Evolutionary conservation across 2,888 invertebrate genomes (phyloP).

Genomic region (Platerodrilus igneus): DNA sequence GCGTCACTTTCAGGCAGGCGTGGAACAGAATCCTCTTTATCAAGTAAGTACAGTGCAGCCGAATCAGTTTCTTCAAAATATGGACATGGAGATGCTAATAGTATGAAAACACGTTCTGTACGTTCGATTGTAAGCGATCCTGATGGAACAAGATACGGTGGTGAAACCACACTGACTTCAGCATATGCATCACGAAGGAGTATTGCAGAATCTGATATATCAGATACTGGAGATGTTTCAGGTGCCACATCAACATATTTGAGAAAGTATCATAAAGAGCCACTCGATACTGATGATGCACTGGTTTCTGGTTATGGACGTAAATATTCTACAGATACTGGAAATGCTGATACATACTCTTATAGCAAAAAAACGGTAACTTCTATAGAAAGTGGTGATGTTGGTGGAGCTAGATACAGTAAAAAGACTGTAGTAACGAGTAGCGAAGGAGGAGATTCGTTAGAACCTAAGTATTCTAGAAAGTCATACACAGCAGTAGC

Average conservation of each 20-base stretch:
- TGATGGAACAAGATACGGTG: constrained; percentile 17
- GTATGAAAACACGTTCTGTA: no score
- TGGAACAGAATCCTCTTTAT: constrained; percentile 10
- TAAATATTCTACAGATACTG: constrained; percentile 17
- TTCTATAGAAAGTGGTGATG: constrained; percentile 20
- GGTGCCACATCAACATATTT: constrained; percentile 14
- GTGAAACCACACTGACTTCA: constrained; percentile 7
- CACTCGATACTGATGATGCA: constrained; percentile 14
- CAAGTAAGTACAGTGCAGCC: constrained; percentile 23
- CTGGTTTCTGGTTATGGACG: constrained; percentile 6
- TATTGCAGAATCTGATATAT: constrained; percentile 11
- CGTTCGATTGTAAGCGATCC: constrained; percentile 19
- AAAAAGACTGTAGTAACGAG: constrained; percentile 12
- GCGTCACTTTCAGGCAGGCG: constrained; percentile 13
- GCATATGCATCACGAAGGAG: constrained; percentile 9
- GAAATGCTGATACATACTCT: constrained; percentile 32
- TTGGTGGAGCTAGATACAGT: constrained; percentile 14
- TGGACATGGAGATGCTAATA: no score
- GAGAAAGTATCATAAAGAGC: constrained; percentile 13
- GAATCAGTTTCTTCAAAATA: constrained; percentile 11
- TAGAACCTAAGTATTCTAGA: constrained; percentile 14
- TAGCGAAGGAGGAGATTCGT: constrained; percentile 11
- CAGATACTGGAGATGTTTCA: constrained; percentile 9
- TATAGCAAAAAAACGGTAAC: constrained; percentile 32
- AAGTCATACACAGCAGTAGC: constrained; percentile 11